Evolutionary conservation across 2,113 vertebrate species (phyloP).

Genomic region (Pogonocichla stellata): DNA sequence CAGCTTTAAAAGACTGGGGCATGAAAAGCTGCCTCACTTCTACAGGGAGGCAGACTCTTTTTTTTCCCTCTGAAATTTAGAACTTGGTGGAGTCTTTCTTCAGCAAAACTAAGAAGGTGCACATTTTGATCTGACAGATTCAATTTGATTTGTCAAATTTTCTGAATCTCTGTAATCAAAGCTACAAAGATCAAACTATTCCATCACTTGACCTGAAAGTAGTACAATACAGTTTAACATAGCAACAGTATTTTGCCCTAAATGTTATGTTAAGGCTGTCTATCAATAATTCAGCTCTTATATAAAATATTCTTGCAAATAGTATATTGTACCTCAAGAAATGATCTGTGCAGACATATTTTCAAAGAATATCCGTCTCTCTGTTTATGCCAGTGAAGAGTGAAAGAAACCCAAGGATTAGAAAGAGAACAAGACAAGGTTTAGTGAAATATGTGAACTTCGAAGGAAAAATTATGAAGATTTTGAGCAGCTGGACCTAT

Average conservation of each 20-base stretch:
- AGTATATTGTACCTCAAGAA: not conserved
- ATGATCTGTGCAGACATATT: not conserved
- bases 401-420: not conserved
- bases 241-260: not conserved
- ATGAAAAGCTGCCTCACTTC: not conserved
- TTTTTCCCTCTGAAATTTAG: not conserved
- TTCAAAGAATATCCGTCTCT: not conserved
- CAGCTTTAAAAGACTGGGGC: not conserved
- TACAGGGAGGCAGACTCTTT: not conserved
- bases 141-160: not conserved
- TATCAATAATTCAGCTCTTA: constrained; percentile 24
- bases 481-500: not conserved
- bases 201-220: not conserved
- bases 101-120: not conserved
- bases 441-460: not conserved
- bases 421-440: not conserved
- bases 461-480: not conserved
- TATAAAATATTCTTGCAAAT: not conserved
- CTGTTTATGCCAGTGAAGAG: not conserved
- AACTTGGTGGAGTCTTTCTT: not conserved
- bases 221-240: not conserved
- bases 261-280: not conserved
- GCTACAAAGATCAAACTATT: not conserved
- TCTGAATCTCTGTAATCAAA: not conserved
- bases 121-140: not conserved